phyloP scores from a whole-genome alignment of 2,888 invertebrate species.

The Cerceris ruficornis region DNA sequence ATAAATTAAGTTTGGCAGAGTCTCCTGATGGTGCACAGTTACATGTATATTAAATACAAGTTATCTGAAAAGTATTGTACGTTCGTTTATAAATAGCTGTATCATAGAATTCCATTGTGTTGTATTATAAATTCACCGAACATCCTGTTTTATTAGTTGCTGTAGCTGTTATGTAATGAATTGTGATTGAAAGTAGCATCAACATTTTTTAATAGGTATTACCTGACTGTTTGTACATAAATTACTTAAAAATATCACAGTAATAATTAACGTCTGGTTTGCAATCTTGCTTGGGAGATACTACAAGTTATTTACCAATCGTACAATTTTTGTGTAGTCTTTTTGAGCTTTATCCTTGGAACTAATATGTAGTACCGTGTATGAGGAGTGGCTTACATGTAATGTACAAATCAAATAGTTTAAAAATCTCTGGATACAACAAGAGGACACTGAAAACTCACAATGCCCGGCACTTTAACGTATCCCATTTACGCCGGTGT shows the following conservation, averaged over 20 bases:
- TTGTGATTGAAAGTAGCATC: neutral
- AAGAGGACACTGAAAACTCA: neutral
- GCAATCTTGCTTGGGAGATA: too few relatives aligned
- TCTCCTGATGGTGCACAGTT: neutral
- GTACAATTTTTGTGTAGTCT: too few relatives aligned
- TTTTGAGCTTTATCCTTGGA: too few relatives aligned
- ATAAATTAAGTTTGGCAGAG: too few relatives aligned
- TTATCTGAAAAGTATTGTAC: neutral
- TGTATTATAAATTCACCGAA: neutral
- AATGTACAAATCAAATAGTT: slow-evolving; percentile 38
- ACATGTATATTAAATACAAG: neutral
- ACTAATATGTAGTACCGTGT: too few relatives aligned
- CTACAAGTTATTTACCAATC: too few relatives aligned
- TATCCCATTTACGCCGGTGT: slow-evolving; percentile 79
- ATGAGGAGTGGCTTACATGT: neutral
- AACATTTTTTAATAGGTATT: neutral
- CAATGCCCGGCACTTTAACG: slow-evolving; percentile 78
- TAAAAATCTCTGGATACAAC: slow-evolving; percentile 13
- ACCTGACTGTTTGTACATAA: neutral
- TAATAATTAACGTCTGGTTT: too few relatives aligned
- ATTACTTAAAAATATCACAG: neutral
- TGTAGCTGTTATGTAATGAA: slow-evolving; percentile 30
- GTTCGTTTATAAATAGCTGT: neutral
- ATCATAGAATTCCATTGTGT: neutral
- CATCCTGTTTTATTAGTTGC: neutral